These are phyloP conservation scores for Hymenochirus boettgeri DNA, from an alignment of 2,113 vertebrate genomes.

Conservation along the genomic window DNA sequence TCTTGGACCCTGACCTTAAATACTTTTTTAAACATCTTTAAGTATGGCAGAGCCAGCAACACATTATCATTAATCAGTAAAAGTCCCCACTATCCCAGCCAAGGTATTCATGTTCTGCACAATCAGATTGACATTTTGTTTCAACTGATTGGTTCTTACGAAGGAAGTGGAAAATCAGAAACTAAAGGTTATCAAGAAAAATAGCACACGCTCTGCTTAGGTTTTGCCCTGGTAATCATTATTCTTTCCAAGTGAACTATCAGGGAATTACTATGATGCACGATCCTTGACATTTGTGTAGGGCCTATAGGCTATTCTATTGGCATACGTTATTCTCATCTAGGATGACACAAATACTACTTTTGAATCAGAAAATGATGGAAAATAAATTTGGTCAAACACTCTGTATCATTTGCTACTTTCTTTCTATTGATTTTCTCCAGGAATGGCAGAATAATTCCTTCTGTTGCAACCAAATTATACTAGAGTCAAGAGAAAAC, in stretches of 20 bases:
- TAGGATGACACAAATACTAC: background rate
- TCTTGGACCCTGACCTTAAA: too few relatives aligned
- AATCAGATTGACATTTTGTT: background rate
- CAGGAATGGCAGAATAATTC: too few relatives aligned
- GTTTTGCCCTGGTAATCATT: background rate
- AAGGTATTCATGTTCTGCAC: background rate
- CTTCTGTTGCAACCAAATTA: too few relatives aligned
- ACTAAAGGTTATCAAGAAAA: background rate
- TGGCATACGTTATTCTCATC: background rate
- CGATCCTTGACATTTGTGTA: constrained; percentile 3
- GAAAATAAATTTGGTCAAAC: too few relatives aligned
- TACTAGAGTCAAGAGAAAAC: too few relatives aligned
- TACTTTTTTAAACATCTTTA: too few relatives aligned
- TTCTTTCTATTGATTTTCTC: too few relatives aligned
- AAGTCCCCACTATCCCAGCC: background rate
- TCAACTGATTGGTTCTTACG: background rate
- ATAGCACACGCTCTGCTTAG: background rate
- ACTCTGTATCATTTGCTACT: too few relatives aligned
- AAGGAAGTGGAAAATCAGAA: background rate
- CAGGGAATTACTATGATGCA: background rate
- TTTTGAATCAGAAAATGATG: background rate
- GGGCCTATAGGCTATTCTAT: background rate
- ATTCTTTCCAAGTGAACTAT: constrained; percentile 1
- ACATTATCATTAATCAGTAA: constrained; percentile 2
- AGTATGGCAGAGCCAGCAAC: background rate